Conservation (phyloP, 2,797 vertebrate genomes). For the Calcarius lapponicus region DNA sequence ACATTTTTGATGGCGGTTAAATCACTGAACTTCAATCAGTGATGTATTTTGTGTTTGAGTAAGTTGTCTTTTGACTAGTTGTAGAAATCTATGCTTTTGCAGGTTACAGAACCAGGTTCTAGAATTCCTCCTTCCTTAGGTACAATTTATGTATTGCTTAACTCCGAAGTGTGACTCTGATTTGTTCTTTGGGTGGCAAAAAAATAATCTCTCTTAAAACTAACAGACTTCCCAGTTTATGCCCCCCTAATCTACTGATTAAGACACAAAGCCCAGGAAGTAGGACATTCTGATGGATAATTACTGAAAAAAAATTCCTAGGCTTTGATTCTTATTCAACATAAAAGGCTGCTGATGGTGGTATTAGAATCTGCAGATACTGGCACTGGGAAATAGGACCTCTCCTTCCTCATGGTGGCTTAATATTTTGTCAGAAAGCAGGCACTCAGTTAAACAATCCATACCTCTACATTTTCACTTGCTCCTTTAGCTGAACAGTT, state of each 20-base stretch:
- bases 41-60: neutral
- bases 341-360: neutral
- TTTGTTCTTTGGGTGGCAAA: neutral
- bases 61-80: neutral
- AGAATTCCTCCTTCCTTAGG: neutral
- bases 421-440: neutral
- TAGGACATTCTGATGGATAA: neutral
- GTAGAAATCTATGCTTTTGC: neutral
- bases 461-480: neutral
- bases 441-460: conserved; percentile 9
- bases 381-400: neutral
- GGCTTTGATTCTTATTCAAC: neutral
- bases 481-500: neutral
- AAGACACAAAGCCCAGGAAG: neutral
- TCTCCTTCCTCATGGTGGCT: neutral
- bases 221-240: neutral
- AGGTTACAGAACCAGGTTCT: neutral
- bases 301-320: neutral
- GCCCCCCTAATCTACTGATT: neutral
- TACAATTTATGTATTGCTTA: neutral
- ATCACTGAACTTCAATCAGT: neutral
- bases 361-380: neutral
- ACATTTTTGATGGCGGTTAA: neutral
- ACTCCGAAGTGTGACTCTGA: neutral
- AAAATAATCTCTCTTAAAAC: neutral